Percentiles rank a stretch among this genome's conserved stretches.
Evolutionary conservation across 2,888 invertebrate genomes (phyloP).

Genomic region (Adelognathus sp.): DNA sequence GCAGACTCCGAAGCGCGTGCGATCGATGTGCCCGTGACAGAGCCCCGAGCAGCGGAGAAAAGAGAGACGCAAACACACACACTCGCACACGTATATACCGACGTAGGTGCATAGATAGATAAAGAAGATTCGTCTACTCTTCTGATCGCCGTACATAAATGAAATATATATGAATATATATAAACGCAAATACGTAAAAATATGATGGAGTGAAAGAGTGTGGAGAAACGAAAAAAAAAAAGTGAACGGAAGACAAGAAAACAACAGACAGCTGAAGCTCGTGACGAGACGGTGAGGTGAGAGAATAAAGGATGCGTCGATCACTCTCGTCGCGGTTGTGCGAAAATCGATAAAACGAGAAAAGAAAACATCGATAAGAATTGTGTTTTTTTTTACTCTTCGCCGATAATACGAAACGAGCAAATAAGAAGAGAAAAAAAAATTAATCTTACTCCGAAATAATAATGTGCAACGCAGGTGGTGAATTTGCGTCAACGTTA

Average conservation of each 20-base stretch:
- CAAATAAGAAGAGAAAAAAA: too few relatives aligned
- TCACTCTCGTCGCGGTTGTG: too few relatives aligned
- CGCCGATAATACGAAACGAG: too few relatives aligned
- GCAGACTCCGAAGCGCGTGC: slow-evolving; percentile 64
- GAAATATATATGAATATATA: slow-evolving; percentile 4
- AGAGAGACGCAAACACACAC: neutral
- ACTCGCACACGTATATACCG: neutral
- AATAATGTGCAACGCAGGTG: neutral
- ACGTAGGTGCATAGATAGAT: slow-evolving; percentile 35
- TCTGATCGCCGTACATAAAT: neutral
- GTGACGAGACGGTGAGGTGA: too few relatives aligned
- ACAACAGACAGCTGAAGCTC: too few relatives aligned
- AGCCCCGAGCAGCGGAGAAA: slow-evolving; percentile 46
- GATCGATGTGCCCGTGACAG: slow-evolving; percentile 62
- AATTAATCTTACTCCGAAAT: neutral
- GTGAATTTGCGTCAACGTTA: neutral
- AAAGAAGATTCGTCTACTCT: slow-evolving; percentile 16
- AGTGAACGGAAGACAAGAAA: too few relatives aligned
- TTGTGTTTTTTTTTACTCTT: too few relatives aligned
- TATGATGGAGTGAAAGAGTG: neutral
- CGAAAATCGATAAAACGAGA: too few relatives aligned
- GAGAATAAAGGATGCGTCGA: too few relatives aligned
- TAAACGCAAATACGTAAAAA: neutral
- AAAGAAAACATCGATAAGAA: too few relatives aligned
- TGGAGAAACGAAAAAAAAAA: too few relatives aligned